Conservation (phyloP, 2,113 vertebrate genomes). For the Heterochromis multidens region DNA sequence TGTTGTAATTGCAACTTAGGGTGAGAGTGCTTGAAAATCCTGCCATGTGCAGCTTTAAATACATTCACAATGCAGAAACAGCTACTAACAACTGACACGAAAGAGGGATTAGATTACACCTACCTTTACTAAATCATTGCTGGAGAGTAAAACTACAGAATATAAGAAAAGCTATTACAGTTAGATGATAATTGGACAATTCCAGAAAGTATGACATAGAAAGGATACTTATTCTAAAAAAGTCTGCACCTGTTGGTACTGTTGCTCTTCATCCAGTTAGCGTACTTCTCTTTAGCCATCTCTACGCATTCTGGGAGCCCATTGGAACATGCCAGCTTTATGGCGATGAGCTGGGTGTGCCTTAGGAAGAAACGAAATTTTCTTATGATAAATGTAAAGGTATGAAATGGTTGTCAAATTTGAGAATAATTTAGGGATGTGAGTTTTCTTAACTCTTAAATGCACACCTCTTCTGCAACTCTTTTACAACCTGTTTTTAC, state of each 20-base stretch:
- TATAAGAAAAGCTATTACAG: neutral
- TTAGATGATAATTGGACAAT: neutral
- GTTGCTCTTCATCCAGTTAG: neutral
- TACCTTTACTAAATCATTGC: slow-evolving; percentile 6
- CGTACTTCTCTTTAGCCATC: slow-evolving; percentile 25
- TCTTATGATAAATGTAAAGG: neutral
- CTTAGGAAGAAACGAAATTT: slow-evolving; percentile 60
- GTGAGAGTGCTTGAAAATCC: neutral
- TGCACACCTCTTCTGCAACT: too few relatives aligned
- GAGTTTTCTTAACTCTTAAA: neutral
- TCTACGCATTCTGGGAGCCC: slow-evolving; percentile 61
- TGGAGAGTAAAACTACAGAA: slow-evolving; percentile 25
- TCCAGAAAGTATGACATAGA: neutral
- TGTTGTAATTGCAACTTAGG: neutral
- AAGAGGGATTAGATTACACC: neutral
- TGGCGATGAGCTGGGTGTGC: slow-evolving; percentile 78
- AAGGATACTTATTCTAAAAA: neutral
- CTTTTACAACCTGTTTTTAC: too few relatives aligned
- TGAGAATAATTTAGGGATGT: neutral
- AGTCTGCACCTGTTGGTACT: slow-evolving; percentile 60
- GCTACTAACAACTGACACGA: neutral
- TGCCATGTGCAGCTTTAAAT: neutral
- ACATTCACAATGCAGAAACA: neutral
- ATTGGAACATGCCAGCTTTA: slow-evolving; percentile 80
- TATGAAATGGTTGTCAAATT: neutral